These are phyloP conservation scores for Notiomystis cincta DNA, from an alignment of 2,113 vertebrate genomes.

Conservation along the genomic window DNA sequence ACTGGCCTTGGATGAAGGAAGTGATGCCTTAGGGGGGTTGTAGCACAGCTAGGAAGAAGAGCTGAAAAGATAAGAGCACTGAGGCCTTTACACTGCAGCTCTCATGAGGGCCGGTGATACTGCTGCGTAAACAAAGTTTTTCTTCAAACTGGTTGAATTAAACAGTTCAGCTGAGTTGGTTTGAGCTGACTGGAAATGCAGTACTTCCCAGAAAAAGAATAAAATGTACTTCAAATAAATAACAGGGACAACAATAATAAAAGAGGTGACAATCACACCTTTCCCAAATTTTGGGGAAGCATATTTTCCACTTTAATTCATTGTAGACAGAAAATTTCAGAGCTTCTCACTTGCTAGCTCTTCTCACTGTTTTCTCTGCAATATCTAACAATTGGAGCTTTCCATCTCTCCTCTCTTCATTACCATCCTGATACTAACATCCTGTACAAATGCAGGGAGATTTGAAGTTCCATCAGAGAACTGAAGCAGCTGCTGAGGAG, in stretches of 20 bases:
- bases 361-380: neutral
- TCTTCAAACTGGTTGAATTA: neutral
- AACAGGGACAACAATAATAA: neutral
- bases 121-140: neutral
- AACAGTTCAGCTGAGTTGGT: neutral
- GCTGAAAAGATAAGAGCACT: neutral
- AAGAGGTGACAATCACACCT: neutral
- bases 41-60: neutral
- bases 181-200: neutral
- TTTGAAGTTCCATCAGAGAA: conserved; percentile 13
- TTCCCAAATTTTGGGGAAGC: neutral
- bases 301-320: neutral
- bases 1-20: neutral
- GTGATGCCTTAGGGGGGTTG: neutral
- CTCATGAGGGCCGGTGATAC: neutral
- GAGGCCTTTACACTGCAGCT: neutral
- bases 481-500: neutral
- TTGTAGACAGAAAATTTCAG: neutral
- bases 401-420: neutral
- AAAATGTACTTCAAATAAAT: neutral
- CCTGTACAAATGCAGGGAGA: neutral
- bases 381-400: neutral
- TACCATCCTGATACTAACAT: neutral
- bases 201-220: neutral
- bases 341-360: neutral